Percentiles rank a stretch among this genome's conserved stretches.
Conservation (phyloP, 2,888 invertebrate species). For the Eupithecia exiguata region DNA sequence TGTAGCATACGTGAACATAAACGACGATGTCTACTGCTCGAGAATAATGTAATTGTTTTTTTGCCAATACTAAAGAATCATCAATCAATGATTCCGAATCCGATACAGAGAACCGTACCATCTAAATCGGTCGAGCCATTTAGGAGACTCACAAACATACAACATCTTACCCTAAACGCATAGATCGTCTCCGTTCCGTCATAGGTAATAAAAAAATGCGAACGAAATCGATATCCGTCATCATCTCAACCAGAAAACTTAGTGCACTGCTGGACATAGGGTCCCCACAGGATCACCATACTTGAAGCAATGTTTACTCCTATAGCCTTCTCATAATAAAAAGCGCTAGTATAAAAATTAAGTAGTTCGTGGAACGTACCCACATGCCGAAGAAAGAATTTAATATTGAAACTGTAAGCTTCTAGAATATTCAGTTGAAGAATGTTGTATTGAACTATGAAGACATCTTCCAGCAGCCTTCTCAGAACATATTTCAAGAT, state of each 20-base stretch:
- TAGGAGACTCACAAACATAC: no score
- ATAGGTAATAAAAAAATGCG: no score
- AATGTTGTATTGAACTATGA: slow-evolving; percentile 50
- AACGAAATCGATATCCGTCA: no score
- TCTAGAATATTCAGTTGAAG: slow-evolving; percentile 67
- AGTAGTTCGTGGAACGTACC: slow-evolving; percentile 42
- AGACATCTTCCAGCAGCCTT: neutral
- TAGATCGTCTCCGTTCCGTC: no score
- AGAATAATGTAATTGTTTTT: no score
- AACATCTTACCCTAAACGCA: no score
- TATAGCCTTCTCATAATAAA: neutral
- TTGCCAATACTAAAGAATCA: no score
- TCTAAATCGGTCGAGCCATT: no score
- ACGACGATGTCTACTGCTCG: no score
- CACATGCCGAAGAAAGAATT: slow-evolving; percentile 67
- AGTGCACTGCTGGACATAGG: neutral
- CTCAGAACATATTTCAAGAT: neutral
- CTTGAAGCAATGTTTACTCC: neutral
- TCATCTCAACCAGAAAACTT: no score
- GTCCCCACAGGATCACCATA: neutral
- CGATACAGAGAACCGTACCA: no score
- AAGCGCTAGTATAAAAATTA: neutral
- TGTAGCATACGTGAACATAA: neutral
- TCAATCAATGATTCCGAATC: no score
- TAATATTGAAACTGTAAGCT: slow-evolving; percentile 70